Base-by-base conservation (phyloP, 2,797 vertebrate species). In the Pangasius djambal region DNA sequence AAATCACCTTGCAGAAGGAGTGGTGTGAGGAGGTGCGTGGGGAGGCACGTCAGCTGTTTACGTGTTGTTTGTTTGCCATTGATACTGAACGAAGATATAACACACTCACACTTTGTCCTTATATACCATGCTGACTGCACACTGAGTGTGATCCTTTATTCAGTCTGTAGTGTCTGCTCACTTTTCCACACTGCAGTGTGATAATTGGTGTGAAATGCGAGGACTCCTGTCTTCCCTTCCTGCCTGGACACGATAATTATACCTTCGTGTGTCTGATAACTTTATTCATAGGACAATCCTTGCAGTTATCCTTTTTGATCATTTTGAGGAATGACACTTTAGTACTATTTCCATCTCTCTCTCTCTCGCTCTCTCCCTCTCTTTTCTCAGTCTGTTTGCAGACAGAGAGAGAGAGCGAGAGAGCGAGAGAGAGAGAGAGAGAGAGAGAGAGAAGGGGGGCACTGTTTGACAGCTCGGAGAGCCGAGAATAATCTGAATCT, bases 261-360 rank as follows among this genome's bases (percentile, higher is more conserved):
- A 91, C 85, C 88, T 89, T 81, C 81, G 67, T 88, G 90, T 83
- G 72, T 91, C 88, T 90, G 89, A 89, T 89, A 86, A 90, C 89
- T 91, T 91, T 90, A 92, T 91, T 92, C 89, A 84, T 89, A 87
- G 87, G 85, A 88, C 85, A 59, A 89, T 88, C 90, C 86, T 87
- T 85, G 69, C 83, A 86, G 89, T 90, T 85, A 89, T 91, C 79
- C 50, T 88, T 92, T 90, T 90, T 92, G 86, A 92, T 87, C 87
- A 91, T 86, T 86, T 70, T 57, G 61, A 88, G 81, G 90, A 89
- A 90, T 74, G 84, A 83, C 87, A 90, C 90, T 91, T 90, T 93
- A 89, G 85, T 89, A 57, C 88, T 86, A 90, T 91, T 70, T 70
- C 55, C n/a, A 40, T 31, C 84, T 50, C 84, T 50, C 44, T 44